phyloP scores from a whole-genome alignment of 1,140 invertebrate species.

The Leptopilina clavipes region DNA sequence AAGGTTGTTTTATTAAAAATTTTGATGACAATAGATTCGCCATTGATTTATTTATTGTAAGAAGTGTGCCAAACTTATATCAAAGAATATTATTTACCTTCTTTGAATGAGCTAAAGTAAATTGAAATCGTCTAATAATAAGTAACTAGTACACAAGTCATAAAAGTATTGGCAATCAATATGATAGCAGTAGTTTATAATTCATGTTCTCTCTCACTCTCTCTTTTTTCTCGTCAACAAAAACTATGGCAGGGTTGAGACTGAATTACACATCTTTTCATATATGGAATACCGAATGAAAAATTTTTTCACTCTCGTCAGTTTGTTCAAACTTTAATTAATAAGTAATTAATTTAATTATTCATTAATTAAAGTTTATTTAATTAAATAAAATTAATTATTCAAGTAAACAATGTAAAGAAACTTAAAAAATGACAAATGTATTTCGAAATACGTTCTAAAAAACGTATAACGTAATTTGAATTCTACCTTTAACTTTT shows the following conservation, averaged over 20 bases:
- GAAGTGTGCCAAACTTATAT: background rate
- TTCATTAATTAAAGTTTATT: too few relatives aligned
- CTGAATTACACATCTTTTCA: background rate
- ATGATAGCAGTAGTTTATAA: background rate
- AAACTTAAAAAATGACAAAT: too few relatives aligned
- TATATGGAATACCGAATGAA: background rate
- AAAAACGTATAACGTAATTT: too few relatives aligned
- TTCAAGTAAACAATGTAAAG: too few relatives aligned
- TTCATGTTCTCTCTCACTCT: background rate
- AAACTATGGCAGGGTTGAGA: background rate
- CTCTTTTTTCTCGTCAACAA: too few relatives aligned
- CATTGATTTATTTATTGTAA: background rate
- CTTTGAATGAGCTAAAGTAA: background rate
- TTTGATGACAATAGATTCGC: background rate
- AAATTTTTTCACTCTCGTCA: background rate
- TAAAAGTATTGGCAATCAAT: constrained; percentile 20
- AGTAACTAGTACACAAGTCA: background rate
- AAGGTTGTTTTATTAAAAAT: constrained; percentile 1
- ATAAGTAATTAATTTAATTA: background rate
- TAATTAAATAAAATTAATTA: too few relatives aligned
- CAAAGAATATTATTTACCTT: constrained; percentile 9
- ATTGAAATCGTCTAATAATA: background rate
- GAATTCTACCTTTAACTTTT: background rate
- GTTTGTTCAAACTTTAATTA: background rate
- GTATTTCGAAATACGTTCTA: too few relatives aligned